Conservation (phyloP, 2,113 vertebrate genomes). For the Porphyrio hochstetteri region DNA sequence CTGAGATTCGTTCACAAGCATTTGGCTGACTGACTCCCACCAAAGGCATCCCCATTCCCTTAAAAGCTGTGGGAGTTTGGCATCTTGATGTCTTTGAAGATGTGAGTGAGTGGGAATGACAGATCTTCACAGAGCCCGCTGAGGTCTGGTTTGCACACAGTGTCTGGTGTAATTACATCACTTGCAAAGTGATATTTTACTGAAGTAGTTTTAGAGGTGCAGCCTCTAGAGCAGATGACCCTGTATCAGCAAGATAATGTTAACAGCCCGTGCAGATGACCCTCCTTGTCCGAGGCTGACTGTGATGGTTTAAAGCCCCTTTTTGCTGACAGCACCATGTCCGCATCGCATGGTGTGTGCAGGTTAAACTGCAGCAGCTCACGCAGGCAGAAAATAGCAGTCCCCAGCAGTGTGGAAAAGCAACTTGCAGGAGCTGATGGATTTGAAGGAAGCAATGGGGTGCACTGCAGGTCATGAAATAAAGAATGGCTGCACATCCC, state of each 20-base stretch:
- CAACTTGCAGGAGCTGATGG: not conserved
- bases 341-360: not conserved
- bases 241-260: not conserved
- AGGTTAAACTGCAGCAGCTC: not conserved
- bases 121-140: not conserved
- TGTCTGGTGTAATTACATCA: not conserved
- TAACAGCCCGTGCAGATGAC: not conserved
- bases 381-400: not conserved
- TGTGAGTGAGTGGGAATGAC: not conserved
- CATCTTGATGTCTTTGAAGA: constrained; percentile 12
- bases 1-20: not conserved
- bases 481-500: accelerated
- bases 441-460: not conserved
- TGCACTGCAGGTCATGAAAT: not conserved
- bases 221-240: not conserved
- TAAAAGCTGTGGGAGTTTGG: not conserved
- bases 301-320: not conserved
- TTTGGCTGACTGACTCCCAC: not conserved
- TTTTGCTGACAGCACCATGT: not conserved
- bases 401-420: not conserved
- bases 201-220: not conserved
- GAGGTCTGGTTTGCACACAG: not conserved
- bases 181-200: not conserved
- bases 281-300: not conserved
- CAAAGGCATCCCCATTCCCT: not conserved